Conservation (phyloP, 2,797 vertebrate species). For the Rhabdomys pumilio region DNA sequence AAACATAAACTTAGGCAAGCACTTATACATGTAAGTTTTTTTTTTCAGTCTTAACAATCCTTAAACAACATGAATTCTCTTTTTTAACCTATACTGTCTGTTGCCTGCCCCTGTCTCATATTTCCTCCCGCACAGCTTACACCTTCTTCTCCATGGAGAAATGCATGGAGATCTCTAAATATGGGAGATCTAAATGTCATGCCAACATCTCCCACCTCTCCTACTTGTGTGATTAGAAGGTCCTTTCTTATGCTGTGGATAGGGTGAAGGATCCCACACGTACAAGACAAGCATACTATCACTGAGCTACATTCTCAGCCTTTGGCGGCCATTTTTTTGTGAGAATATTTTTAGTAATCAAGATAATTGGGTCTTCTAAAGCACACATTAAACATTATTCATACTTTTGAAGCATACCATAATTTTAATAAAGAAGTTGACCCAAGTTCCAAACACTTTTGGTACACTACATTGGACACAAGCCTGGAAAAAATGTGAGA, state of each 20-base stretch:
- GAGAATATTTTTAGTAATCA: not conserved
- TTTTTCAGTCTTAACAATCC: not conserved
- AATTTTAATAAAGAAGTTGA: slow-evolving; percentile 17
- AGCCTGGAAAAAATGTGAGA: not conserved
- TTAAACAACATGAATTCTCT: not conserved
- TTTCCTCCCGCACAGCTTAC: not conserved
- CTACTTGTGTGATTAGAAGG: too few species aligned
- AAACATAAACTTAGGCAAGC: not conserved
- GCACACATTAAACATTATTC: not conserved
- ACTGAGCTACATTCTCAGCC: not conserved
- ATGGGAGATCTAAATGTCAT: not conserved
- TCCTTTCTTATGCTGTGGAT: not conserved
- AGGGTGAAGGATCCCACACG: not conserved
- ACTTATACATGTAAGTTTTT: not conserved
- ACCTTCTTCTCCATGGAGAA: not conserved
- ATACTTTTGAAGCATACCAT: not conserved
- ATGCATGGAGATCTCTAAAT: not conserved
- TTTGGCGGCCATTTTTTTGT: not conserved
- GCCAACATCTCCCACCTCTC: not conserved
- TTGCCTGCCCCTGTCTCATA: not conserved
- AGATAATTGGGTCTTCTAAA: not conserved
- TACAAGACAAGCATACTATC: not conserved
- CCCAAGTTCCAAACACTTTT: slow-evolving; percentile 28
- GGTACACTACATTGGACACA: slow-evolving; percentile 9
- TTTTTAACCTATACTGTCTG: not conserved